Base-by-base conservation (phyloP, 2,888 invertebrate genomes). In the Nasonia oneida region DNA sequence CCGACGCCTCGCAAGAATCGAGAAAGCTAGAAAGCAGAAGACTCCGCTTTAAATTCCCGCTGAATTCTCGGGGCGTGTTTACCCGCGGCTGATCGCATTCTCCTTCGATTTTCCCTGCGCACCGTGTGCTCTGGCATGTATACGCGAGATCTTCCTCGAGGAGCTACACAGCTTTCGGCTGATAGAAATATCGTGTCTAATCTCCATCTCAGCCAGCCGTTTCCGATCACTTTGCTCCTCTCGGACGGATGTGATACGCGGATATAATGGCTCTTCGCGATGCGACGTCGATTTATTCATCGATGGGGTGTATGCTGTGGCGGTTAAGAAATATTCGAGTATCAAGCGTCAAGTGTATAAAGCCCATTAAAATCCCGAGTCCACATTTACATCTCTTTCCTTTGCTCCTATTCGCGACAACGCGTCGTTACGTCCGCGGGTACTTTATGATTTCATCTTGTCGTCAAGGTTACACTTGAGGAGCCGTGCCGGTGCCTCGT, bases 371-470 rank as follows among this genome's bases (percentile, higher is more conserved):
- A 64, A 64, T 29, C 29, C 3, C 2, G 29, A 3, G 33, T 10
- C 0, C 67, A n/a, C 3, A 33, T 67, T 67, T 29, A 33, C 33
- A 14, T 67, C 3, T 33, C 67, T 67, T n/a, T 3, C 29, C 29
- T 12, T 23, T 0, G 23, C 18, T 61, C 23, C 61, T 5, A 29
- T 29, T 53, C 23, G 10, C 2, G 33, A 33, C 67, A 33, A 33
- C 67, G 33, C 23, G 33, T 67, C 33, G 39, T 39, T 50, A 42
- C 15, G 47, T 33, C 33, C 33, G 18, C 33, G 18, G 10, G 15
- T 53, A 73, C 61, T 81, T 81, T 75, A 64, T 64, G 75, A 64
- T 81, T 81, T 81, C 57, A 81, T 81, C 42, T 73, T 81, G 81
- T 75, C 61, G 81, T 81, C 73, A 39, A 29, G 57, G 71, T 57